A percentile compares a stretch with the other conserved stretches of the same genome.
Evolutionary conservation across 2,797 vertebrate genomes (phyloP).

Genomic region (Hipposideros larvatus): DNA sequence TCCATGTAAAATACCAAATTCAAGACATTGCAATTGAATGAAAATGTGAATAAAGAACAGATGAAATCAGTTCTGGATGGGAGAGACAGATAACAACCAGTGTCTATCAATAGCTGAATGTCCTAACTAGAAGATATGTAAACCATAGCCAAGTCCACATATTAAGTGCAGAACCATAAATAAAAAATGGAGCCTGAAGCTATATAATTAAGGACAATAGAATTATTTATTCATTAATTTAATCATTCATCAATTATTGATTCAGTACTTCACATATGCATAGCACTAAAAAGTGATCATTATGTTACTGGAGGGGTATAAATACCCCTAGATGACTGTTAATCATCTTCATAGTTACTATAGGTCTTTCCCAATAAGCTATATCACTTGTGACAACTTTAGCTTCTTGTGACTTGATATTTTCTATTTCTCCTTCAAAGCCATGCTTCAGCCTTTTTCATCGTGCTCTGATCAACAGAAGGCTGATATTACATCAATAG

Average conservation of each 20-base stretch:
- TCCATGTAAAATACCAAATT: neutral
- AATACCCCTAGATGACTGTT: neutral
- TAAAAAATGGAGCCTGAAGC: neutral
- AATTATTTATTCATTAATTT: neutral
- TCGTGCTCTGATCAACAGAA: neutral
- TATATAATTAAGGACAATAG: neutral
- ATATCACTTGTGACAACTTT: neutral
- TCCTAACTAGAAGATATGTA: neutral
- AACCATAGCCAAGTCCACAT: neutral
- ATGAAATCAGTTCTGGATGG: neutral
- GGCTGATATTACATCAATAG: neutral
- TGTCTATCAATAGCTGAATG: neutral
- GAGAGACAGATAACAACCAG: neutral
- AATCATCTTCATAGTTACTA: neutral
- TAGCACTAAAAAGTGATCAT: neutral
- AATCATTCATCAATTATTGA: neutral
- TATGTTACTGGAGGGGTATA: neutral
- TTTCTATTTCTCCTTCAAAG: neutral
- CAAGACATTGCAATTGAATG: neutral
- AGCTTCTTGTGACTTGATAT: neutral
- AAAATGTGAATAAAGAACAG: neutral
- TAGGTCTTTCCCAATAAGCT: neutral
- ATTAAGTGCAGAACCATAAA: neutral
- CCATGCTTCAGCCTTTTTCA: neutral
- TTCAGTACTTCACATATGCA: neutral